Conservation (phyloP, 2,888 invertebrate species). For the Pseudanteris insignis region DNA sequence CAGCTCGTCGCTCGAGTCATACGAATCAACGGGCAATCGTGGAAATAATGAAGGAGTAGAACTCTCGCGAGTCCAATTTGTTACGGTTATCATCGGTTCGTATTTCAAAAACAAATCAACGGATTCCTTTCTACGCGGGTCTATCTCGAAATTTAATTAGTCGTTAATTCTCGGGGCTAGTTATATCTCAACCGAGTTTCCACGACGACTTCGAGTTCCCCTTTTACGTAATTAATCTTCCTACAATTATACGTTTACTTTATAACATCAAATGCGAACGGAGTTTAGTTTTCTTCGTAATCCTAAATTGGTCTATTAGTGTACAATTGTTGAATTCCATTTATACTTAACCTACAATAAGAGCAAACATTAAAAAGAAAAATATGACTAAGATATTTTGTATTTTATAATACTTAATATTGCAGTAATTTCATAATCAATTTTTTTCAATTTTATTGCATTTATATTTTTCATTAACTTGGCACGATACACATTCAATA, state of each 20-base stretch:
- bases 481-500: no score
- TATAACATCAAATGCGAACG: conserved; percentile 36
- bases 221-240: conserved; percentile 42
- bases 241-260: conserved; percentile 38
- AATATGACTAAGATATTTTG: no score
- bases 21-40: no score
- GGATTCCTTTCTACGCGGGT: conserved; percentile 22
- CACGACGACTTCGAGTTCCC: conserved; percentile 29
- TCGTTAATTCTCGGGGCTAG: conserved; percentile 38
- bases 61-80: conserved; percentile 16
- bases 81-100: conserved; percentile 15
- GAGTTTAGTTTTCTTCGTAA: conserved; percentile 33
- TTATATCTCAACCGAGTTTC: conserved; percentile 34
- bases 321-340: conserved; percentile 15
- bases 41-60: no score
- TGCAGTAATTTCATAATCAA: no score
- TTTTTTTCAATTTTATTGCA: no score
- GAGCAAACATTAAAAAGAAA: no score
- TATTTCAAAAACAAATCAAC: conserved; percentile 34
- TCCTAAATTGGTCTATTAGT: conserved; percentile 29
- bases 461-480: no score
- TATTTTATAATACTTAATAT: no score
- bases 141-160: conserved; percentile 31
- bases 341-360: no score
- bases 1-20: no score